Percentiles rank a stretch among this genome's conserved stretches.
Conservation (phyloP, 2,797 vertebrate genomes). For the Hypotaenidia okinawae region DNA sequence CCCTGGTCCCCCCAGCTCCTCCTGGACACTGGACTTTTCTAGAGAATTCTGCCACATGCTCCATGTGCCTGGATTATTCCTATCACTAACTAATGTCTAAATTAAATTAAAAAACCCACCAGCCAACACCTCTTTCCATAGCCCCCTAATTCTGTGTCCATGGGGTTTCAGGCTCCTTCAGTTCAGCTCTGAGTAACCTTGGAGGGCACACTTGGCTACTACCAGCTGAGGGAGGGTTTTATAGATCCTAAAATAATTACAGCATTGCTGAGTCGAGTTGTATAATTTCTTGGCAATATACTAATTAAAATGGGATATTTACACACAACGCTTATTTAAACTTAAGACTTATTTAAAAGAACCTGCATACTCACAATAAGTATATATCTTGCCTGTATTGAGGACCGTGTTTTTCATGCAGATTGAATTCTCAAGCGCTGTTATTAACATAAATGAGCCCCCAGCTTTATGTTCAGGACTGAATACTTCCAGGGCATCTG, state of each 20-base stretch:
- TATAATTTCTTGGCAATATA: constrained; percentile 46
- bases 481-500: constrained; percentile 26
- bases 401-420: background rate
- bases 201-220: background rate
- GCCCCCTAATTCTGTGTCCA: background rate
- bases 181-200: background rate
- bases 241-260: constrained; percentile 25
- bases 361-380: background rate
- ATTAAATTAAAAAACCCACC: background rate
- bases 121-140: background rate
- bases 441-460: constrained; percentile 13
- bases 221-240: background rate
- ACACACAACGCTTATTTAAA: constrained; percentile 35
- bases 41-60: background rate
- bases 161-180: background rate
- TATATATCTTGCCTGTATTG: background rate
- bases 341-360: constrained; percentile 30
- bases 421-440: background rate
- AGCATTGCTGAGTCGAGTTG: background rate
- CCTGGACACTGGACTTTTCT: background rate
- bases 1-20: background rate
- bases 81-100: background rate
- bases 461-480: background rate
- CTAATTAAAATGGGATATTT: constrained; percentile 54
- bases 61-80: background rate